phyloP scores from a whole-genome alignment of 2,888 invertebrate species.

The Chaitophorus viminalis region DNA sequence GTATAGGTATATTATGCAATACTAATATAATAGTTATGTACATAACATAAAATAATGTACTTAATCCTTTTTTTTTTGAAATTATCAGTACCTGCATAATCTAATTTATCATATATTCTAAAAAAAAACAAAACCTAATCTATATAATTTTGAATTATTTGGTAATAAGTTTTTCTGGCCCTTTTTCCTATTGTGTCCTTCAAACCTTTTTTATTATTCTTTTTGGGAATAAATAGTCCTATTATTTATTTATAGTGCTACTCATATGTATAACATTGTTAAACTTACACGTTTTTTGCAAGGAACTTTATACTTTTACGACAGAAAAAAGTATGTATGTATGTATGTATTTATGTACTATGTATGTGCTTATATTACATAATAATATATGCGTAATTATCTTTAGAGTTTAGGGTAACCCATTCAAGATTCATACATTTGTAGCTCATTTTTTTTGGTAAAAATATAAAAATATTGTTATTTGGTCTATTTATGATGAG shows the following conservation, averaged over 20 bases:
- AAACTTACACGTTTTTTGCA: neutral
- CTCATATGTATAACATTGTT: neutral
- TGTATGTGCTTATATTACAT: too few relatives aligned
- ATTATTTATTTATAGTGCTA: neutral
- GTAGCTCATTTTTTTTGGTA: neutral
- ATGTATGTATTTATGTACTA: neutral
- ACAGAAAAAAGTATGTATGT: neutral
- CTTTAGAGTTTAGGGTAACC: neutral
- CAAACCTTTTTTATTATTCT: neutral
- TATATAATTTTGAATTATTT: neutral
- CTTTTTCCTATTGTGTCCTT: neutral
- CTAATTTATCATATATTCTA: neutral
- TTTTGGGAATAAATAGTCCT: neutral
- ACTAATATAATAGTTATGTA: neutral
- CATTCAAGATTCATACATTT: neutral
- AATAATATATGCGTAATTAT: neutral
- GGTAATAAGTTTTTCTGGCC: neutral
- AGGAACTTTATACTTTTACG: neutral
- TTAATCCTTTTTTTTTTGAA: neutral
- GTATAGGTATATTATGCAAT: too few relatives aligned
- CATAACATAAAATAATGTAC: neutral
- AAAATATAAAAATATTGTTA: neutral
- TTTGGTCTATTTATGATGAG: neutral
- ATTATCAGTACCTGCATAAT: neutral
- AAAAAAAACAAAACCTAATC: neutral